These are phyloP conservation scores for Protobothrops mucrosquamatus DNA, from an alignment of 2,113 vertebrate genomes.

Conservation along the genomic window DNA sequence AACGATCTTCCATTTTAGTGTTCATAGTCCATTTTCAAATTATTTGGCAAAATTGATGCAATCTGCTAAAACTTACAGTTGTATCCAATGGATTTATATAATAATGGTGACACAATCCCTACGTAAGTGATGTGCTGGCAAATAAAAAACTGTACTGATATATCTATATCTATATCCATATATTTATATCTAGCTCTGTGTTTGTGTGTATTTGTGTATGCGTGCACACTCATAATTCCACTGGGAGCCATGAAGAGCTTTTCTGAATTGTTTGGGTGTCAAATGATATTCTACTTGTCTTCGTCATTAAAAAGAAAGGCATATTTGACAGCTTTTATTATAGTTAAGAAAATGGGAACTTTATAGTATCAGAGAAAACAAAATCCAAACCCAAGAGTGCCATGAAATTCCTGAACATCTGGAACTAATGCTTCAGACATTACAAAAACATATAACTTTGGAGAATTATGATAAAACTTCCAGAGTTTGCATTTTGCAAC, in stretches of 20 bases:
- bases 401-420: slow-evolving; percentile 19
- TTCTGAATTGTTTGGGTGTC: neutral
- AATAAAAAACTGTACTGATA: neutral
- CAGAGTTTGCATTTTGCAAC: slow-evolving; percentile 17
- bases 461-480: slow-evolving; percentile 17
- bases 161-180: neutral
- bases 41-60: neutral
- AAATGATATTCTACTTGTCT: neutral
- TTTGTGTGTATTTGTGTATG: neutral
- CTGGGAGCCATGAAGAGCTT: neutral
- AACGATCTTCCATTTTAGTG: neutral
- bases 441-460: slow-evolving; percentile 6
- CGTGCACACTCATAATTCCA: neutral
- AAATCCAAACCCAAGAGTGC: neutral
- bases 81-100: neutral
- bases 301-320: neutral
- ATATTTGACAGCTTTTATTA: neutral
- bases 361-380: neutral
- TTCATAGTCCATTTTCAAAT: neutral
- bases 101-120: neutral
- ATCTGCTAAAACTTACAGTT: neutral
- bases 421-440: slow-evolving; percentile 17
- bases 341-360: slow-evolving; percentile 12
- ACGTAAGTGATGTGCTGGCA: neutral
- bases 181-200: neutral